A percentile compares a stretch with the other conserved stretches of the same genome.
Conservation (phyloP, 2,797 vertebrate genomes). For the Urocyon cinereoargenteus region DNA sequence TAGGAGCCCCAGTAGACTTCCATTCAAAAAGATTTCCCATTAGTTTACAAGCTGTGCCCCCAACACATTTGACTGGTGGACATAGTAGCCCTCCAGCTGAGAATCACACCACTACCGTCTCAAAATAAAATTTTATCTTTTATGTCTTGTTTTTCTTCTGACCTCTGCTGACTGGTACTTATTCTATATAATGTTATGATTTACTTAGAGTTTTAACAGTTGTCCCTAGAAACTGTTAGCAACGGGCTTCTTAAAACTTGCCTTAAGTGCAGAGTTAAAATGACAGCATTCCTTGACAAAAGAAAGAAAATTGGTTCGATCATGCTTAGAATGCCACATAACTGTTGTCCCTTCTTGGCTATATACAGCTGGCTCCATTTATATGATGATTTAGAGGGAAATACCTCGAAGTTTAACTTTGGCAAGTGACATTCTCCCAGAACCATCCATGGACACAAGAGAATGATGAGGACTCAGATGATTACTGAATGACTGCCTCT, state of each 20-base stretch:
- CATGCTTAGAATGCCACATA: neutral
- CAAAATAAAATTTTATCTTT: conserved; percentile 39
- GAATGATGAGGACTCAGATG: neutral
- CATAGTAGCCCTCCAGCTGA: neutral
- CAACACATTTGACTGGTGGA: neutral
- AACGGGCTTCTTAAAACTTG: conserved; percentile 56
- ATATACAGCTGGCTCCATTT: neutral
- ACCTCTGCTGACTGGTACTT: conserved; percentile 29
- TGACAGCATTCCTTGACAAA: conserved; percentile 32
- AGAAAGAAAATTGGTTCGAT: neutral
- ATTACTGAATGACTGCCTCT: neutral
- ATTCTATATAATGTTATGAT: neutral
- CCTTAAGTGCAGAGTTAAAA: conserved; percentile 1
- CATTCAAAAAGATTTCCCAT: neutral
- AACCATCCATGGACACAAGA: neutral
- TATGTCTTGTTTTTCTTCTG: conserved; percentile 37
- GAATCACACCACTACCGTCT: neutral
- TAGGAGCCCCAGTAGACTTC: neutral
- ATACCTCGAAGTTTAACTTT: neutral
- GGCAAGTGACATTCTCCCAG: conserved; percentile 1
- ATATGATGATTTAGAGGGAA: conserved; percentile 5
- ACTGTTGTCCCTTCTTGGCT: neutral
- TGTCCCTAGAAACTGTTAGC: conserved; percentile 60
- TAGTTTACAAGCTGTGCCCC: neutral
- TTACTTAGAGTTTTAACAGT: conserved; percentile 5